Conservation (phyloP, 2,113 vertebrate species). For the Crocuta crocuta region DNA sequence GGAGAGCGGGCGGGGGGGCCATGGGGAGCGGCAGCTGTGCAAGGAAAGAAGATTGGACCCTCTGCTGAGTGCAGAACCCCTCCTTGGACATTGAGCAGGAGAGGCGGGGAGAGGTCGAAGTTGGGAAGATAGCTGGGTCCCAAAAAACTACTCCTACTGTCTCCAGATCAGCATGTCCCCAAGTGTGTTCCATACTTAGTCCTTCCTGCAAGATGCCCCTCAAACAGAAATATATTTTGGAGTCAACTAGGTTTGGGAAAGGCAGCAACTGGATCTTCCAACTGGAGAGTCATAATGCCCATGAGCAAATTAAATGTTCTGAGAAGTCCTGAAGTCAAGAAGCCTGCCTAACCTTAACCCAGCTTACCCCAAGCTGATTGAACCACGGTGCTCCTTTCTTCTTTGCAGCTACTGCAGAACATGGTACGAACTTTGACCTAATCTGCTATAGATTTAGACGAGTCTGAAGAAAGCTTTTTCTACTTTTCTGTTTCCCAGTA, state of each 20-base stretch:
- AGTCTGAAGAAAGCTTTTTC: background rate
- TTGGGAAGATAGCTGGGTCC: background rate
- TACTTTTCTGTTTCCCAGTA: background rate
- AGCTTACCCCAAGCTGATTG: background rate
- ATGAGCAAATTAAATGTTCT: background rate
- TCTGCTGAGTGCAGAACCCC: background rate
- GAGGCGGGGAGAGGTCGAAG: rapidly evolving
- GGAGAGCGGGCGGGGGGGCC: background rate
- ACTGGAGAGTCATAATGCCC: too few species aligned
- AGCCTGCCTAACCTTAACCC: too few species aligned
- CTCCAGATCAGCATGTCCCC: background rate
- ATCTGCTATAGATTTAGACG: background rate
- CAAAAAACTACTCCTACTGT: background rate
- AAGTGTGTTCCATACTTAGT: background rate
- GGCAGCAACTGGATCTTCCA: background rate
- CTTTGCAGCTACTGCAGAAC: background rate
- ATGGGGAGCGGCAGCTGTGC: background rate
- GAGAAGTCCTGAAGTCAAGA: background rate
- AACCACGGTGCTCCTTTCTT: rapidly evolving
- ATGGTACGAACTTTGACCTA: background rate
- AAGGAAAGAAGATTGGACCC: background rate
- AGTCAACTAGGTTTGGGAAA: background rate
- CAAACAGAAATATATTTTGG: background rate
- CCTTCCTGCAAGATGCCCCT: background rate
- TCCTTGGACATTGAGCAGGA: background rate